These are phyloP conservation scores for Myotis yumanensis DNA, from an alignment of 2,113 vertebrate genomes.

Conservation along the genomic window DNA sequence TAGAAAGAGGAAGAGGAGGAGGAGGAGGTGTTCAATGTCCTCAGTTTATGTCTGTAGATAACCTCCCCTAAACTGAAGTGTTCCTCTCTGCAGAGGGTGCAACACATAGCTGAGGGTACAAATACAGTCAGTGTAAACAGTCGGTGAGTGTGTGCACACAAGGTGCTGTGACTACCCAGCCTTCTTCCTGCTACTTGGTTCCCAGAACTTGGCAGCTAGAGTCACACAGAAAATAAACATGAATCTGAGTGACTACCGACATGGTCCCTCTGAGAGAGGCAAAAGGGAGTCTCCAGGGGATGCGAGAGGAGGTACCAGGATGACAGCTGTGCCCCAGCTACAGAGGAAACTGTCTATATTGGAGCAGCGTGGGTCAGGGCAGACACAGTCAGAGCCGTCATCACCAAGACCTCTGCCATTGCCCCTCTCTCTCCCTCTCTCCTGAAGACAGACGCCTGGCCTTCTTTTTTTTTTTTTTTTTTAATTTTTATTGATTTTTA, in stretches of 20 bases:
- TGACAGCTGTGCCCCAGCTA: background rate
- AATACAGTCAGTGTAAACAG: background rate
- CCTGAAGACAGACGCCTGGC: background rate
- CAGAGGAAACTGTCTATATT: background rate
- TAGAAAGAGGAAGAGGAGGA: background rate
- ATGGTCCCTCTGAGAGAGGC: background rate
- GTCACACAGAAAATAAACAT: background rate
- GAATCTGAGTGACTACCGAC: background rate
- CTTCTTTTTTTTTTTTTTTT: background rate
- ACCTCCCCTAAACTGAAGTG: background rate
- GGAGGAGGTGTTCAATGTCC: background rate
- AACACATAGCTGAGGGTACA: background rate
- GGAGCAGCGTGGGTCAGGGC: background rate
- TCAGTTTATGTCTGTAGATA: background rate
- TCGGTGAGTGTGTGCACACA: background rate
- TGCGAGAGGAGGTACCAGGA: background rate
- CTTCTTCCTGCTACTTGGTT: background rate
- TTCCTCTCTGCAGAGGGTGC: background rate
- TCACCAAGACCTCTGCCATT: background rate
- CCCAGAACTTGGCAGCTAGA: background rate
- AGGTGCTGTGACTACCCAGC: background rate
- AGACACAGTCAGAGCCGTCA: background rate
- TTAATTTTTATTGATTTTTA: too few relatives aligned
- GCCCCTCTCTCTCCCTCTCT: rapidly evolving
- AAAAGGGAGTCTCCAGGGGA: background rate